Percentiles rank a stretch among this genome's conserved stretches.
These are phyloP conservation scores for Microcebus jonahi DNA, from an alignment of 2,113 vertebrate genomes.

Conservation along the genomic window DNA sequence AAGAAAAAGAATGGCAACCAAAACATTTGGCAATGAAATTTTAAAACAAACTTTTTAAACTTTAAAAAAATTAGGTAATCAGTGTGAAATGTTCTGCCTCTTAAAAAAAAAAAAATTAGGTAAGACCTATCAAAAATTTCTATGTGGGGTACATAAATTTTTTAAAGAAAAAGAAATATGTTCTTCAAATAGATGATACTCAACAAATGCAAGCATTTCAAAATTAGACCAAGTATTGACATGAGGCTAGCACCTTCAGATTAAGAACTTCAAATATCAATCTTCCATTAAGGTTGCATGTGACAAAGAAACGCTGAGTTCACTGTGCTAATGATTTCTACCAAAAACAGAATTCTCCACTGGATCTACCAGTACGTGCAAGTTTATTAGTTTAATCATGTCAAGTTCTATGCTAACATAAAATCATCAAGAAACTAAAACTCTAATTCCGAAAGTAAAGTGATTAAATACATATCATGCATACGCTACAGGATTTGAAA, in stretches of 20 bases:
- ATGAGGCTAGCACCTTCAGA: conserved; percentile 48
- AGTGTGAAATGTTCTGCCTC: too few species aligned
- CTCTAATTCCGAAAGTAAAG: conserved; percentile 52
- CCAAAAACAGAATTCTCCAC: conserved; percentile 44
- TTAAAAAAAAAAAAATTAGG: neutral
- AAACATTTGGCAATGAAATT: conserved; percentile 55
- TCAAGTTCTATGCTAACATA: conserved; percentile 43
- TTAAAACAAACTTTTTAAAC: neutral
- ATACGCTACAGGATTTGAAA: conserved; percentile 15
- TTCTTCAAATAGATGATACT: neutral
- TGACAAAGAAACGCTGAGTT: conserved; percentile 52
- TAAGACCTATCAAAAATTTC: neutral
- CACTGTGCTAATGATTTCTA: conserved; percentile 38
- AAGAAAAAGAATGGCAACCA: conserved; percentile 39
- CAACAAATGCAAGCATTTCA: conserved; percentile 55
- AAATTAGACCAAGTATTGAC: conserved; percentile 50
- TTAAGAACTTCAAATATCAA: conserved; percentile 39
- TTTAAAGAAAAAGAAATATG: neutral
- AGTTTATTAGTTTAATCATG: conserved; percentile 33
- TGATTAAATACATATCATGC: conserved; percentile 25
- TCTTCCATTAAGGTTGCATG: conserved; percentile 12
- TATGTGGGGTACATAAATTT: neutral
- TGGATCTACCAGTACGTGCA: neutral
- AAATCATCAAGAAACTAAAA: conserved; percentile 31
- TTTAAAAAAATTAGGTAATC: neutral